Base-by-base conservation (phyloP, 1,140 invertebrate species). In the Platorchestia sp. region DNA sequence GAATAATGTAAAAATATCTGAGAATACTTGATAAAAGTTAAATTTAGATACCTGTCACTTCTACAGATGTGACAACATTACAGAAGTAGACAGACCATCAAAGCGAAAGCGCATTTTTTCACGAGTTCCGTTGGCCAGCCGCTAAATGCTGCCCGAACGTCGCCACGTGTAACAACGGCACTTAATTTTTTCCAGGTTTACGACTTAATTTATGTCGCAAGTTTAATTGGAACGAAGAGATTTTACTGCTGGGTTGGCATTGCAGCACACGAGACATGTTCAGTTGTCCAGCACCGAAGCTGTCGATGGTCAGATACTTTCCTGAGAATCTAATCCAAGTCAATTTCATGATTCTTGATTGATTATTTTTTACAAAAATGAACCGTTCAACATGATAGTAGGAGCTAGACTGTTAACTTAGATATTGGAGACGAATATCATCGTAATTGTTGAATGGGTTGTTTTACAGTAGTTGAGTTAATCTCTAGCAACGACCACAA, bases 151-250 rank as follows among this genome's bases (percentile, higher is more conserved):
- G 10, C 36, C 36, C 86, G 86, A 36, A n/a, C 6, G 40, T 40
- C 1, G 87, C 27, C 87, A 89, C 14, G 59, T 36, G 87, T 89
- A 42, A 89, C 41, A 5, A 89, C 87, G n/a, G 87, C 87, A 44
- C 87, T 89, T 41, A 41, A 42, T 89, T 89, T 44, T 89, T 89
- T 44, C 87, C 10, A 16, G 41, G 41, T 89, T 89, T 89, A 89
- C 87, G 87, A 89, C 41, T 89, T 89, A 89, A 89, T 89, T 89
- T 89, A 89, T 89, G 87, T 89, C 16, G 36, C 41, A 89, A 89
- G 41, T 89, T 89, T 89, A 89, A 89, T 89, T 89, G 87, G 43
- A 89, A 41, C 43, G 87, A 89, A 89, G 87, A 89, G 87, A 41
- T 89, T 89, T 89, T 89, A 89, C 59, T 19, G 59, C 59, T 27